Evolutionary conservation across 2,113 vertebrate species (phyloP), one percentile per base, ranked within the genome.

Genomic region (Platichthys flesus): DNA sequence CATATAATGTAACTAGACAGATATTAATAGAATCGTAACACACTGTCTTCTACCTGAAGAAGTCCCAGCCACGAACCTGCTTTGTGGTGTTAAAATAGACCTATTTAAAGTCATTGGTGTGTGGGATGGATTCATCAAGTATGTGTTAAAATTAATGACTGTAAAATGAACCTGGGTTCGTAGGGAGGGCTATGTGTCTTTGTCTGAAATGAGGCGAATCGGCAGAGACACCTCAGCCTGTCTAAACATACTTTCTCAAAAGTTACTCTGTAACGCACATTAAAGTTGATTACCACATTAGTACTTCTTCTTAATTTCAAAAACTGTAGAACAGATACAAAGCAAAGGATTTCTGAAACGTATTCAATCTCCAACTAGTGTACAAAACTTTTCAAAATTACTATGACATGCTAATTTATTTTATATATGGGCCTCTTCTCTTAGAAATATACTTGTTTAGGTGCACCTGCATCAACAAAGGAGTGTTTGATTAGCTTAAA

Each of bases 91-190:
- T 81, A 76, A 83, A 62, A 4, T 23, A 28, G 31, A 67, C n/a
- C 58, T 62, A 74, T 58, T 85, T 62, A 76, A 81, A 72, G 1
- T 42, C 67, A 66, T 47, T 76, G 74, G 60, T 52, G 83, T 75
- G 77, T 83, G 79, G 56, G 47, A 88, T 75, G 12, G 79, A 77
- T 86, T 82, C 74, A 88, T 89, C 74, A 83, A 58, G 51, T 42
- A 57, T 12, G 37, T 55, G 67, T 65, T 75, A 18, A 84, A 89
- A 73, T 74, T 24, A 84, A 85, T 76, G 60, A 79, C 40, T 20
- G n/a, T 65, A 60, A 71, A 74, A 64, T 61, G 26, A 72, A 56
- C 45, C 51, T 64, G 16, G 1, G 55, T 54, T 5, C 65, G 31
- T 23, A 59, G 23, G 6, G 31, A 66, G 63, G 37, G 21, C 61